Evolutionary conservation across 2,888 invertebrate genomes (phyloP).

Genomic region (Drosophila stalkeri): DNA sequence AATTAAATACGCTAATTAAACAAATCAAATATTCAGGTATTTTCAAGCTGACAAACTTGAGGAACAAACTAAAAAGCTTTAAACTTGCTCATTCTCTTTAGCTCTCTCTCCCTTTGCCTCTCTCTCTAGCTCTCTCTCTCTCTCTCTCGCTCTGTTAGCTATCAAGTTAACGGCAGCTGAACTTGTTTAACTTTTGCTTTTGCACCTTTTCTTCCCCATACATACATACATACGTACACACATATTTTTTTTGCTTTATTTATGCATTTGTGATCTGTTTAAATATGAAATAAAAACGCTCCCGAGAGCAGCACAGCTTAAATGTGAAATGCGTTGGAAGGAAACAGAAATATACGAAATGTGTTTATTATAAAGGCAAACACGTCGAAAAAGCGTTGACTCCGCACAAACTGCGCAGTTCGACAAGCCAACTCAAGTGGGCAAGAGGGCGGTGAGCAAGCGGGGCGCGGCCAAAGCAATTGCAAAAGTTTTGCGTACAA

Average conservation of each 20-base stretch:
- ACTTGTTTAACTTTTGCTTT: constrained; percentile 60
- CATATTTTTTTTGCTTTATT: constrained; percentile 20
- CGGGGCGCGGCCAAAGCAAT: constrained; percentile 22
- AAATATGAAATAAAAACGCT: constrained; percentile 58
- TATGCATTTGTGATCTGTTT: constrained; percentile 66
- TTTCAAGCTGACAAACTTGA: constrained; percentile 26
- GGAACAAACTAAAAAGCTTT: constrained; percentile 15
- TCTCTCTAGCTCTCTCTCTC: background rate
- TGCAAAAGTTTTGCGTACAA: constrained; percentile 45
- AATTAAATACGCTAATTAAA: constrained; percentile 10
- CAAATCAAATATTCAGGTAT: constrained; percentile 11
- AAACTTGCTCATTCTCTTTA: background rate
- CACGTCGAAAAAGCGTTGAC: constrained; percentile 61
- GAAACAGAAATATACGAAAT: constrained; percentile 66
- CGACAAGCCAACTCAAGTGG: constrained; percentile 33
- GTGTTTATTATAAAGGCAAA: constrained; percentile 76
- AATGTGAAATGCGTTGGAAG: constrained; percentile 42
- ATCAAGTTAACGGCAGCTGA: constrained; percentile 65
- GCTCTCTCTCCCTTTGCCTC: background rate
- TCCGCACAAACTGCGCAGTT: constrained; percentile 65
- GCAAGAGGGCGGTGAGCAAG: background rate
- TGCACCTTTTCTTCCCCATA: constrained; percentile 9
- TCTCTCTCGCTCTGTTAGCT: constrained; percentile 16
- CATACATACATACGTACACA: background rate
- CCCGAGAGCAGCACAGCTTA: constrained; percentile 9